Evolutionary conservation across 2,797 vertebrate species (phyloP).

Genomic region (Varecia variegata): DNA sequence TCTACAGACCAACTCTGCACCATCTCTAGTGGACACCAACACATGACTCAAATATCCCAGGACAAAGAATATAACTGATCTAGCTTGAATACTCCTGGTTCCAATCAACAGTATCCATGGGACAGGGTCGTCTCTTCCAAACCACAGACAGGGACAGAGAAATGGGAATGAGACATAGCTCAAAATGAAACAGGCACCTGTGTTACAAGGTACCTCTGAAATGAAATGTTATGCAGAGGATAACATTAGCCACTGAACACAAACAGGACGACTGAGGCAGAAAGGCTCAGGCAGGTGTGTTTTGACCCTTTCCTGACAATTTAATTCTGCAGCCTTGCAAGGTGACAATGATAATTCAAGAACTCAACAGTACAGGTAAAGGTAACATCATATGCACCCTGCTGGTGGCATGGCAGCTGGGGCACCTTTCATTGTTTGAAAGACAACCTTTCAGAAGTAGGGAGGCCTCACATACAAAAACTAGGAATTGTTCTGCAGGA

Average conservation of each 20-base stretch:
- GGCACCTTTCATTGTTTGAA: neutral
- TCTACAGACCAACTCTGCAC: neutral
- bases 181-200: neutral
- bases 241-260: neutral
- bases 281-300: neutral
- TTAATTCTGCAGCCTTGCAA: neutral
- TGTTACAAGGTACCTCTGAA: neutral
- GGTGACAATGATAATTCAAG: neutral
- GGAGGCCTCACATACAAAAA: neutral
- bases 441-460: neutral
- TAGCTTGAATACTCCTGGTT: neutral
- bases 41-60: neutral
- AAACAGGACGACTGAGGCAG: neutral
- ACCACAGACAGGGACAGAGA: neutral
- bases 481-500: neutral
- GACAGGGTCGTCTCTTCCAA: neutral
- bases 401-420: neutral
- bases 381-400: neutral
- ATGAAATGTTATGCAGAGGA: neutral
- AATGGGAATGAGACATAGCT: neutral
- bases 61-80: neutral
- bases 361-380: neutral
- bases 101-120: neutral
- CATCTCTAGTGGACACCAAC: neutral
- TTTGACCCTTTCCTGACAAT: neutral